Base-by-base conservation (phyloP, 2,888 invertebrate species). In the Drosophila eohydei region DNA sequence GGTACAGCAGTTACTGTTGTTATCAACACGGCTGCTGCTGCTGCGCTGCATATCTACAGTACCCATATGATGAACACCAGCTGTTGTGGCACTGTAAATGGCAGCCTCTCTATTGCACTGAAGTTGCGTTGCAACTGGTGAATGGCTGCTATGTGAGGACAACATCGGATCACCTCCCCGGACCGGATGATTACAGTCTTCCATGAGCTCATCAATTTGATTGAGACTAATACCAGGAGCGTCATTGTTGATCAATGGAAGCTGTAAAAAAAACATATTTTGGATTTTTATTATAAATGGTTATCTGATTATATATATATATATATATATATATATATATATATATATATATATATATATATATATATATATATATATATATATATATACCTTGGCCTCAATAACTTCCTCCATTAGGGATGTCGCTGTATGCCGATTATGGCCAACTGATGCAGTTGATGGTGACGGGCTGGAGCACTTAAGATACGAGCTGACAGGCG, bases 141-240 rank as follows among this genome's bases (percentile, higher is more conserved):
- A 81, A 64, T 91, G 90, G 43, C 78, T 83, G 50, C 81, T 84
- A 30, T 90, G 83, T 9, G 89, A 81, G n/a, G 94, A 94, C 48
- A 95, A 91, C 94, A 95, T 94, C 5, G 95, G 94, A 91, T 96
- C 95, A 50, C 94, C 94, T 32, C 94, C 94, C 74, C 95, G 94
- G 14, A 94, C 88, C 5, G 94, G 94, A 83, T 94, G 94, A 36
- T 95, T 95, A 52, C 81, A 84, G 80, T 95, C 95, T 74, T 95
- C 95, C 94, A 95, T 95, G 55, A 95, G 92, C 90, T 96, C 95
- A 78, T 95, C 95, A 91, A 95, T 94, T 80, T 94, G 94, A 66
- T 94, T 94, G 83, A 95, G 93, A 83, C 94, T 94, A 77, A 95
- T 91, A 54, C 94, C 93, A 28, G 94, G 93, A 74, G 11, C 11